Evolutionary conservation across 2,113 vertebrate genomes (phyloP).

Genomic region (Mugil cephalus): DNA sequence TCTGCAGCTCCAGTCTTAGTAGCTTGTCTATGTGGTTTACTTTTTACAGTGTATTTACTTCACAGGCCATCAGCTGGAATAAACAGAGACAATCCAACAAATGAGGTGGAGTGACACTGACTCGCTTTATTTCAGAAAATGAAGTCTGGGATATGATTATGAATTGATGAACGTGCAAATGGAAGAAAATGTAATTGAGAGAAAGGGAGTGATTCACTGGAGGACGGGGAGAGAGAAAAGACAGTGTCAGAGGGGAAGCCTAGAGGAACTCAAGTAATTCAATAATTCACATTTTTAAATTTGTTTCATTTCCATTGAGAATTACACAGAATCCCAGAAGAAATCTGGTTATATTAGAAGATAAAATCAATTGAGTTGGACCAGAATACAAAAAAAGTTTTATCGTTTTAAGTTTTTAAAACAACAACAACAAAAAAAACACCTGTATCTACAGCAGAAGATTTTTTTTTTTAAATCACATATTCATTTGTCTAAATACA

Average conservation of each 20-base stretch:
- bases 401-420: no score
- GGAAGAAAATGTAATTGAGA: slow-evolving; percentile 39
- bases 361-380: slow-evolving; percentile 34
- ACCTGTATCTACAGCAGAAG: no score
- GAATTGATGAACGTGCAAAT: slow-evolving; percentile 55
- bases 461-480: no score
- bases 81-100: slow-evolving; percentile 23
- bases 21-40: background rate
- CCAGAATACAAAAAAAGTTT: slow-evolving; percentile 19
- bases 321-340: slow-evolving; percentile 25
- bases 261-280: slow-evolving; percentile 2
- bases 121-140: slow-evolving; percentile 50
- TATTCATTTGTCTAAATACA: no score
- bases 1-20: background rate
- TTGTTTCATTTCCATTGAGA: slow-evolving; percentile 30
- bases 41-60: slow-evolving; percentile 41
- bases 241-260: background rate
- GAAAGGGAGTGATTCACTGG: slow-evolving; percentile 10
- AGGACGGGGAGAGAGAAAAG: background rate
- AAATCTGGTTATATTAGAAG: slow-evolving; percentile 24
- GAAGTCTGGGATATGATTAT: slow-evolving; percentile 47
- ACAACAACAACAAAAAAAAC: no score
- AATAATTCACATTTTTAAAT: slow-evolving; percentile 28
- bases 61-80: slow-evolving; percentile 26
- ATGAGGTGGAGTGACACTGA: slow-evolving; percentile 25